Percentiles rank a stretch among this genome's conserved stretches.
These are phyloP conservation scores for Sylvia borin DNA, from an alignment of 2,797 vertebrate species.

Conservation along the genomic window DNA sequence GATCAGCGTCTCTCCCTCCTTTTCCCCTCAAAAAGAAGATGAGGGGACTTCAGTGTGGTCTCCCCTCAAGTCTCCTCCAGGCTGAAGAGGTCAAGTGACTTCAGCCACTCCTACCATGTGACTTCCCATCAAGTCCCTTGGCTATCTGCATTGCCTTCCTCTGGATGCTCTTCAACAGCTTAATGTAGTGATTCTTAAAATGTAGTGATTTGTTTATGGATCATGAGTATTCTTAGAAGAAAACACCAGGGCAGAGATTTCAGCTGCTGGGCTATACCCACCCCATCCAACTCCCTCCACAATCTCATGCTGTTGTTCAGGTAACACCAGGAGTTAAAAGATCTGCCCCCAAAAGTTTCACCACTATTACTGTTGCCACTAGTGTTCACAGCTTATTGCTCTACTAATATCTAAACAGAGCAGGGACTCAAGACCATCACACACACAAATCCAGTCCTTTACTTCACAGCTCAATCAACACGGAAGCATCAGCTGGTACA, in stretches of 20 bases:
- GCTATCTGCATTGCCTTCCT: background rate
- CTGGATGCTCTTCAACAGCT: background rate
- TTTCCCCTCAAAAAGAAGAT: background rate
- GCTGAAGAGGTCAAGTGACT: background rate
- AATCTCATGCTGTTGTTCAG: background rate
- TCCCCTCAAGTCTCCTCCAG: background rate
- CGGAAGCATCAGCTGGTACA: background rate
- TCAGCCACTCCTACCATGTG: background rate
- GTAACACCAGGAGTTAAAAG: background rate
- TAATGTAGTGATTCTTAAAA: background rate
- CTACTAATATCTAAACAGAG: background rate
- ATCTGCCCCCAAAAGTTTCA: background rate
- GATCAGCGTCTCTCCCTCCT: background rate
- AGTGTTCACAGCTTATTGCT: background rate
- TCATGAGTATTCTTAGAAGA: background rate
- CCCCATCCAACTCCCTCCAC: background rate
- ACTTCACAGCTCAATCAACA: background rate
- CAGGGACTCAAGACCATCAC: background rate
- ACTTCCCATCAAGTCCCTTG: background rate
- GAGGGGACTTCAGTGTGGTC: background rate
- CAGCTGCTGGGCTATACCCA: background rate
- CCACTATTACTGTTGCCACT: background rate
- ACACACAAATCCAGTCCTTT: background rate
- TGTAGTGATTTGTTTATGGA: background rate
- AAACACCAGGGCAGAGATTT: background rate